Evolutionary conservation across 1,140 invertebrate genomes (phyloP), one percentile per base, ranked within the genome.

Genomic region (Vanessa tameamea): DNA sequence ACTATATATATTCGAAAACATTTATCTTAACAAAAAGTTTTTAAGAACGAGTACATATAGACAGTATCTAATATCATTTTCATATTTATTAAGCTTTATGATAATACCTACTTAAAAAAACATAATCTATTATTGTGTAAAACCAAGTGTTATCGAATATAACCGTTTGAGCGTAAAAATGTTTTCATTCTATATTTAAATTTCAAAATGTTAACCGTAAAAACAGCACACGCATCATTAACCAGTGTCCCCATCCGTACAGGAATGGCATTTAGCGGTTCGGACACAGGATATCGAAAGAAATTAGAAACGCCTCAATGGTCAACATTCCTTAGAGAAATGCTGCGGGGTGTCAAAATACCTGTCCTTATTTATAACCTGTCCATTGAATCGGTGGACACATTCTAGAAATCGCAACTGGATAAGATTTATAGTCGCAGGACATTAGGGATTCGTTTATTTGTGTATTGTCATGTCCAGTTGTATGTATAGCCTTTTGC

Each of bases 341-440:
- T 84, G 70, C 73, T 71, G 61, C 69, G 55, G 47, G 78, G 76
- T 82, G 82, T 83, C 78, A 84, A 83, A 83, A 82, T 78, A 78
- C 80, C 75, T 78, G 81, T 78, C 73, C 73, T 78, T 84, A 83
- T 84, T 83, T 84, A 84, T 82, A 69, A 66, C 73, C 74, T 76
- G 80, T 78, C 78, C 55, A 64, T 80, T 79, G 72, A 79, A 81
- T 78, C 72, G 77, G 66, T 65, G 69, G 78, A 80, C 77, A 78
- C 66, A 73, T 80, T 78, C 72, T 69, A 70, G 80, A 78, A 72
- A 73, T 78, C 67, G 63, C 68, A 74, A 76, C 50, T 55, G 72
- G 55, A 69, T 65, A 47, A 75, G 76, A 80, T 80, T 80, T 73
- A 78, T 75, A 47, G 53, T 14, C 64, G 59, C 70, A 16, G 61